phyloP scores from a whole-genome alignment of 2,797 vertebrate genomes.

The Hylomyscus alleni region DNA sequence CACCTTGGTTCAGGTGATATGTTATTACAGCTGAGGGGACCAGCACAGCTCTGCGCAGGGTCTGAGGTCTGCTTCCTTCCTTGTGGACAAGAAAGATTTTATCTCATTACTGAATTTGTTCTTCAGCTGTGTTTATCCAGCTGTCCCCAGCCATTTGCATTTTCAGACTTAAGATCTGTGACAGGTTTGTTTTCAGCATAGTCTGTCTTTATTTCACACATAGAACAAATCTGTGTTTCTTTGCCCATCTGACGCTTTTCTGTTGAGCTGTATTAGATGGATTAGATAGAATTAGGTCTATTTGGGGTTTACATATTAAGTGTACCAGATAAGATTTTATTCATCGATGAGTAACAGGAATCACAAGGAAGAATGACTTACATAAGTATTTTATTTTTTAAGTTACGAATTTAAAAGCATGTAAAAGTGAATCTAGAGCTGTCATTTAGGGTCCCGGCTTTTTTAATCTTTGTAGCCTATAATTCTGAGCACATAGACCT shows the following conservation, averaged over 20 bases:
- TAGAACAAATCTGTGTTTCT: not conserved
- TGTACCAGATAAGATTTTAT: conserved; percentile 9
- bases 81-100: not conserved
- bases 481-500: not conserved
- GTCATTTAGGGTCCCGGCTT: not conserved
- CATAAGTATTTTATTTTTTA: not conserved
- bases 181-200: conserved; percentile 14
- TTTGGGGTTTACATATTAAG: not conserved
- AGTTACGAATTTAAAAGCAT: not conserved
- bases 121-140: not conserved
- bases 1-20: not conserved
- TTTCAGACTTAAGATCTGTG: conserved; percentile 6
- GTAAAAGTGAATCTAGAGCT: not conserved
- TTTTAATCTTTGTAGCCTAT: not conserved
- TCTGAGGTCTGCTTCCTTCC: not conserved
- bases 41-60: not conserved
- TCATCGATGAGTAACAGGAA: conserved; percentile 16
- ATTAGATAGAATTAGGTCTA: not conserved
- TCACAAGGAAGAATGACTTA: not conserved
- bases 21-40: not conserved
- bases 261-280: not conserved
- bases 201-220: conserved; percentile 28
- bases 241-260: not conserved
- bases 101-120: not conserved
- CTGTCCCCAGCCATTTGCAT: not conserved